Percentiles rank a stretch among this genome's conserved stretches.
phyloP scores from a whole-genome alignment of 2,888 invertebrate genomes.

The Rosalia funebris region DNA sequence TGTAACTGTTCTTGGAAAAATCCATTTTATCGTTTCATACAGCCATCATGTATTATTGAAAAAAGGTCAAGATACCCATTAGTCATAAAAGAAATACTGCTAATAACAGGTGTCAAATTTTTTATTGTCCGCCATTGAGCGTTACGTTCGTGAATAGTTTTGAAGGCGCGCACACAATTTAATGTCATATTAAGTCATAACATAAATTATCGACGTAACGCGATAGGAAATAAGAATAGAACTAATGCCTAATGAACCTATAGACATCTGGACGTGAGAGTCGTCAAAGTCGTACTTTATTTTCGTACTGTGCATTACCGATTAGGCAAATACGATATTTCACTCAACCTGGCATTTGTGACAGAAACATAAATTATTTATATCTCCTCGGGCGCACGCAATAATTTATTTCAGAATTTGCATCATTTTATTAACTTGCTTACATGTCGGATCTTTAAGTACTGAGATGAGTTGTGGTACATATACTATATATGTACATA shows the following conservation, averaged over 20 bases:
- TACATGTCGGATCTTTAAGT: no score
- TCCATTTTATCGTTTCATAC: background rate
- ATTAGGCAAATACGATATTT: background rate
- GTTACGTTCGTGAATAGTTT: constrained; percentile 5
- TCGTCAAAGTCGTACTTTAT: background rate
- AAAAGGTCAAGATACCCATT: constrained; percentile 20
- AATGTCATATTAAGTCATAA: constrained; percentile 22
- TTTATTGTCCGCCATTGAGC: constrained; percentile 12
- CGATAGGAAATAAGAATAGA: constrained; percentile 9
- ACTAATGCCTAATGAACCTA: constrained; percentile 4
- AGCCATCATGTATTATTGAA: background rate
- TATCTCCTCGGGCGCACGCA: no score
- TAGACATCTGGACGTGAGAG: background rate
- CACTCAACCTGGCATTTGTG: background rate
- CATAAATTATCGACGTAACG: constrained; percentile 18
- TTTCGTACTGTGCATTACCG: background rate
- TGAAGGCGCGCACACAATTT: constrained; percentile 13
- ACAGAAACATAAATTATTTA: background rate
- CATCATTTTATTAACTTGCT: no score
- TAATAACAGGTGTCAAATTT: constrained; percentile 10
- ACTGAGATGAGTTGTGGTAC: no score
- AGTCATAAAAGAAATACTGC: constrained; percentile 4
- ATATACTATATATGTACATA: no score
- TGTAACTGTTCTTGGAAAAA: background rate
- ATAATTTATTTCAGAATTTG: no score